A percentile compares a stretch with the other conserved stretches of the same genome.
phyloP scores from a whole-genome alignment of 2,797 vertebrate genomes.

The Hoplostethus atlanticus region DNA sequence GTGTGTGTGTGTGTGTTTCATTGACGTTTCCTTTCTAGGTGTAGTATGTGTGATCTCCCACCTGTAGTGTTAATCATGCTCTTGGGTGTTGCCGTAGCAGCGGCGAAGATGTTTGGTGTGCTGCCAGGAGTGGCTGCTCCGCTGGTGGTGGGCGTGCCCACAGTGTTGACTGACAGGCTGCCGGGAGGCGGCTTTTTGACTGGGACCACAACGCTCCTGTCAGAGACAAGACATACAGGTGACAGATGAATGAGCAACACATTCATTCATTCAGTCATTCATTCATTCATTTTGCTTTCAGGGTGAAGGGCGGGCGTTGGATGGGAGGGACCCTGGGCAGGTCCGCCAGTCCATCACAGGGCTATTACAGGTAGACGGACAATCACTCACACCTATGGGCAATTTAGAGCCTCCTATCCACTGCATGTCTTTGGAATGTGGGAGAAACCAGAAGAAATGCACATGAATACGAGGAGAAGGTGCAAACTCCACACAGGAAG shows the following conservation, averaged over 20 bases:
- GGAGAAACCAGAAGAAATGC: no score
- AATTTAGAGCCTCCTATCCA: no score
- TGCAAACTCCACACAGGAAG: no score
- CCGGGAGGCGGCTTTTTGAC: conserved; percentile 98
- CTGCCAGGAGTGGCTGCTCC: conserved; percentile 89
- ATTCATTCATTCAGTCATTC: neutral
- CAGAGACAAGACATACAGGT: conserved; percentile 25
- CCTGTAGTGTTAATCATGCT: conserved; percentile 99
- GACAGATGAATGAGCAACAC: conserved; percentile 1
- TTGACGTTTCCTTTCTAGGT: neutral
- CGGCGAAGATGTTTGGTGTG: conserved; percentile 97
- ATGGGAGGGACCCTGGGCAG: no score
- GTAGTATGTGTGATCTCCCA: conserved; percentile 63
- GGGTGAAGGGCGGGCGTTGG: no score
- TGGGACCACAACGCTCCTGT: conserved; percentile 96
- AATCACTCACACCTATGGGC: no score
- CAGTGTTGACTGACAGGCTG: conserved; percentile 95
- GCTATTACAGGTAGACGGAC: no score
- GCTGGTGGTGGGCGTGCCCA: conserved; percentile 91
- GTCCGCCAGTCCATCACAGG: no score
- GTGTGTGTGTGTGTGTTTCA: neutral
- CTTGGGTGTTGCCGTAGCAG: conserved; percentile 96
- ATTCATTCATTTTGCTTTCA: no score
- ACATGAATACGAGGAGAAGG: no score
- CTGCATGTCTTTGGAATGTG: no score